A percentile compares a stretch with the other conserved stretches of the same genome.
These are phyloP conservation scores for Neogale vison DNA, from an alignment of 2,113 vertebrate species.

Conservation along the genomic window DNA sequence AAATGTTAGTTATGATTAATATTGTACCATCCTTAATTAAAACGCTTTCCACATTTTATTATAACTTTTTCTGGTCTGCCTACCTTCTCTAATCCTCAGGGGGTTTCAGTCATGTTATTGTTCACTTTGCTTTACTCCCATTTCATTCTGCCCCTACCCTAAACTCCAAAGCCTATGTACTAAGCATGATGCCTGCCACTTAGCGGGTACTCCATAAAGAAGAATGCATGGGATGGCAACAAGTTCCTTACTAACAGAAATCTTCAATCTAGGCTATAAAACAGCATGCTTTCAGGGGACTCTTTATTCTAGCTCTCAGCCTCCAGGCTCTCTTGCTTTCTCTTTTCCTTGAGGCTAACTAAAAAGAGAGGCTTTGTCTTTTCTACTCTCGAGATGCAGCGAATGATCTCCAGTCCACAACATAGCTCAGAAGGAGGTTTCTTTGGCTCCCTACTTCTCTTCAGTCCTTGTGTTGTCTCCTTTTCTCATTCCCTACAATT, in stretches of 20 bases:
- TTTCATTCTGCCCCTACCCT: neutral
- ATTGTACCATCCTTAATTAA: neutral
- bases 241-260: neutral
- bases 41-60: neutral
- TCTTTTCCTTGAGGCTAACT: neutral
- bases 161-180: neutral
- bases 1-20: neutral
- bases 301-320: neutral
- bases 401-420: neutral
- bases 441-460: neutral
- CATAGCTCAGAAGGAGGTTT: neutral
- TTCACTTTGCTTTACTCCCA: neutral
- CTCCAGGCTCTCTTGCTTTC: neutral
- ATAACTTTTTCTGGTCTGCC: neutral
- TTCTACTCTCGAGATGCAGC: neutral
- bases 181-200: neutral
- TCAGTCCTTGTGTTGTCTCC: neutral
- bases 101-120: neutral
- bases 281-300: neutral
- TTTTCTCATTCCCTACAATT: neutral
- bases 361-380: neutral
- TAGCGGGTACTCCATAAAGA: neutral
- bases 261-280: neutral
- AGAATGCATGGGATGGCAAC: neutral
- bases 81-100: neutral